Evolutionary conservation across 37 sponge, comb jelly and placozoan species (phyloP).

Genomic region (Amphimedon queenslandica): DNA sequence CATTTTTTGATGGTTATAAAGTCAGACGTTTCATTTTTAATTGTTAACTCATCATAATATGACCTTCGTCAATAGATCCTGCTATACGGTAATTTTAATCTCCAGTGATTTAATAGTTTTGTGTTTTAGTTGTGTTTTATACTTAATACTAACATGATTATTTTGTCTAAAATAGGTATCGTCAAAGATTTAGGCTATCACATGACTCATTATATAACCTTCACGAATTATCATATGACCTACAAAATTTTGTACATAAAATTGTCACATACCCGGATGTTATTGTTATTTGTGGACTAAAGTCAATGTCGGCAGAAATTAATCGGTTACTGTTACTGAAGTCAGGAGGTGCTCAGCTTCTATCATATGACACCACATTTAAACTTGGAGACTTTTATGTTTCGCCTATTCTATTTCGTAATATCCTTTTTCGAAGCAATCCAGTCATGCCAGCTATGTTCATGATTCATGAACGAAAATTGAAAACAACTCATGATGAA

Average conservation of each 20-base stretch:
- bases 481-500: conserved; percentile 9
- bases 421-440: conserved; percentile 19
- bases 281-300: conserved; percentile 11
- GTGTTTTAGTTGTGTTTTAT: no score
- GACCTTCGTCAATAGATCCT: no score
- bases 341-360: conserved; percentile 3
- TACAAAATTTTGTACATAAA: conserved; percentile 25
- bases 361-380: conserved; percentile 43
- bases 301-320: conserved; percentile 9
- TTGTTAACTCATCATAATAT: no score
- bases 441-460: conserved; percentile 16
- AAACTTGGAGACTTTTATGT: conserved; percentile 52
- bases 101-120: no score
- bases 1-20: no score
- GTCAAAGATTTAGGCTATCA: conserved; percentile 16
- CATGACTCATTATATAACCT: conserved; percentile 52
- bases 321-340: conserved; percentile 12
- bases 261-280: conserved; percentile 51
- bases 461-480: conserved; percentile 27
- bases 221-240: conserved; percentile 50
- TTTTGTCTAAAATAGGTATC: conserved; percentile 3
- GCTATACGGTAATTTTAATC: no score
- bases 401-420: conserved; percentile 24
- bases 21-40: no score
- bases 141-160: no score